Conservation (phyloP, 2,113 vertebrate genomes). For the Sclerurus mexicanus region DNA sequence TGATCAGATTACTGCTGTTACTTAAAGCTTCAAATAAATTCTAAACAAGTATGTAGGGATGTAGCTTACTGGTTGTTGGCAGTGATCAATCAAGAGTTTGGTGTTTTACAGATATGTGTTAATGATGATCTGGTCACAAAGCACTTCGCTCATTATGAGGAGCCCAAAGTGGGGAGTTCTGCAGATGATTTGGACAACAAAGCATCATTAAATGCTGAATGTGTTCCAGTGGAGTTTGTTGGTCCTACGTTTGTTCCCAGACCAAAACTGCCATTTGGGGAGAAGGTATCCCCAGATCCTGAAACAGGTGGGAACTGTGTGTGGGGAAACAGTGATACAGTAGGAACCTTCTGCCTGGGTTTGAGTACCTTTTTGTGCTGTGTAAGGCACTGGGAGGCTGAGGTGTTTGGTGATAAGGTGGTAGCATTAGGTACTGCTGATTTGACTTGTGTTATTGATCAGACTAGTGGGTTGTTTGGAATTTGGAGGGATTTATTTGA, state of each 20-base stretch:
- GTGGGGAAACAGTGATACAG: rapidly evolving
- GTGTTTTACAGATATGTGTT: constrained; percentile 79
- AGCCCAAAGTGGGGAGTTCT: background rate
- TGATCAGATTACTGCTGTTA: background rate
- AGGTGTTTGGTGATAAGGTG: background rate
- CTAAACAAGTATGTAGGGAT: background rate
- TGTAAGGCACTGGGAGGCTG: background rate
- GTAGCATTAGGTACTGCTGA: background rate
- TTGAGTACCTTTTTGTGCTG: background rate
- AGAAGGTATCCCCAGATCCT: background rate
- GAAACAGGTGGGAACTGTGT: constrained; percentile 39
- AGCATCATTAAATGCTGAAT: background rate
- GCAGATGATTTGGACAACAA: background rate
- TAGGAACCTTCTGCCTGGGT: background rate
- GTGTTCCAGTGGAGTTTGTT: background rate
- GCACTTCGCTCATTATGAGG: constrained; percentile 80
- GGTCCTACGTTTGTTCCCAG: constrained; percentile 48
- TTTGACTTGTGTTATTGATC: background rate
- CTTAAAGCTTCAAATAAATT: background rate
- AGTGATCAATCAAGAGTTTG: background rate
- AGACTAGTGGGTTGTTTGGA: background rate
- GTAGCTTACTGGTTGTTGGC: background rate
- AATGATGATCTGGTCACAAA: constrained; percentile 91
- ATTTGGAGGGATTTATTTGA: background rate
- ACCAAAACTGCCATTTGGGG: constrained; percentile 47